Conservation (phyloP, 2,797 vertebrate species). For the Bradypodion ventrale region DNA sequence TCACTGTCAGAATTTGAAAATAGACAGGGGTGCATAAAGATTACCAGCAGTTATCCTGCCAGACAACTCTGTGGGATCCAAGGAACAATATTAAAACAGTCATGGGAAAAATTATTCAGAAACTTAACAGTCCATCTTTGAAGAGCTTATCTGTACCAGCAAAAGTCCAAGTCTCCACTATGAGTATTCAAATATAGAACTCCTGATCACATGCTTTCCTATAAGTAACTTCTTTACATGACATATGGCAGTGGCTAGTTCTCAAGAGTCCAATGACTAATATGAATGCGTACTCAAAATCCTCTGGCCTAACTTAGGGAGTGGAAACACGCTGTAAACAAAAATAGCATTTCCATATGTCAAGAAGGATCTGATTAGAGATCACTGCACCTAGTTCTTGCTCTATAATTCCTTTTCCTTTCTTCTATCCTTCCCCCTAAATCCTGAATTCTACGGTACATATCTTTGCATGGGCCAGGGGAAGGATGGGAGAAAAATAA, state of each 20-base stretch:
- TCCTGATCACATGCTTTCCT: not conserved
- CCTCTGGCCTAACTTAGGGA: fast-evolving
- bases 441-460: not conserved
- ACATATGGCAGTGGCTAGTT: not conserved
- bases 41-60: too few relatives aligned
- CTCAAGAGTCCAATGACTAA: not conserved
- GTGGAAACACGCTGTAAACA: not conserved
- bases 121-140: not conserved
- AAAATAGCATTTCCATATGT: not conserved
- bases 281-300: constrained; percentile 3
- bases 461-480: not conserved
- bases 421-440: not conserved
- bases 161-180: not conserved
- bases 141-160: not conserved
- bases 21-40: not conserved
- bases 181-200: not conserved
- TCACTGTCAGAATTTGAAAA: not conserved
- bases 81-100: not conserved
- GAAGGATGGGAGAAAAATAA: not conserved
- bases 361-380: not conserved
- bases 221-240: not conserved
- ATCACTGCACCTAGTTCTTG: not conserved
- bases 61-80: not conserved
- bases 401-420: not conserved
- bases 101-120: not conserved